These are phyloP conservation scores for Caloenas nicobarica DNA, from an alignment of 2,113 vertebrate genomes.

Conservation along the genomic window DNA sequence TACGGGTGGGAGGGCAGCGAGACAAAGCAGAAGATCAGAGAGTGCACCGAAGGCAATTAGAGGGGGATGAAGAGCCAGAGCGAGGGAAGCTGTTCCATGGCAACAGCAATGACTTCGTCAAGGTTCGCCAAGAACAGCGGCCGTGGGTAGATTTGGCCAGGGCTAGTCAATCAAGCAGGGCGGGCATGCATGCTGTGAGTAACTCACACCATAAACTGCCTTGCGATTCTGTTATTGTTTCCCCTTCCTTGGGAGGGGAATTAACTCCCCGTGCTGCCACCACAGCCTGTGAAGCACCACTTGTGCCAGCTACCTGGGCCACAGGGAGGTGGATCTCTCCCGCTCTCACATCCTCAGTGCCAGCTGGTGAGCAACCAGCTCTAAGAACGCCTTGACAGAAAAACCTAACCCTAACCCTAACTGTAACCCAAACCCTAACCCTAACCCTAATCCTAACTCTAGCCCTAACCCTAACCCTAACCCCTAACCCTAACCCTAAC, in stretches of 20 bases:
- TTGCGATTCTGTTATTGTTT: neutral
- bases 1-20: constrained; percentile 10
- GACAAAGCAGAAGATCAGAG: neutral
- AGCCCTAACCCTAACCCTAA: too few relatives aligned
- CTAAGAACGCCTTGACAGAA: neutral
- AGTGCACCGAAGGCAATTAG: neutral
- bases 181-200: neutral
- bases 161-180: neutral
- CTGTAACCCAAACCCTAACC: too few relatives aligned
- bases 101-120: neutral
- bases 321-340: neutral
- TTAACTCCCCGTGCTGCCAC: neutral
- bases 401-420: too few relatives aligned
- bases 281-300: neutral
- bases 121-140: neutral
- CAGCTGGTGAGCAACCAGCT: neutral
- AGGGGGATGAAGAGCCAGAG: neutral
- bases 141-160: neutral
- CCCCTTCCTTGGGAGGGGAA: neutral
- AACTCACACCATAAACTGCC: neutral
- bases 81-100: neutral
- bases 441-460: too few relatives aligned
- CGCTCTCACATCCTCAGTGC: rapidly evolving
- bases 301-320: neutral
- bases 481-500: too few relatives aligned